Evolutionary conservation across 2,888 invertebrate genomes (phyloP).

Genomic region (Apamea monoglypha): DNA sequence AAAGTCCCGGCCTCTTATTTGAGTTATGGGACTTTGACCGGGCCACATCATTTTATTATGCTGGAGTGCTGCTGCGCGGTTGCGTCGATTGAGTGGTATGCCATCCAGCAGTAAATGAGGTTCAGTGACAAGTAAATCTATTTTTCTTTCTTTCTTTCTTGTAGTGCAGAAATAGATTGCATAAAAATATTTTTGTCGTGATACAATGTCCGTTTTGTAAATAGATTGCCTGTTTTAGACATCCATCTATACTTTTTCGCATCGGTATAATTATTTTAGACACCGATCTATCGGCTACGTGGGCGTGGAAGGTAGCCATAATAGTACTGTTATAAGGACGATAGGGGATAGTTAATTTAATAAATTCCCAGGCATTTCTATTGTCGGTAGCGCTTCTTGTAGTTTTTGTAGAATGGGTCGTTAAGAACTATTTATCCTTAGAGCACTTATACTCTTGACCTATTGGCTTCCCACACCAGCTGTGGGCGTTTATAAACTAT

Average conservation of each 20-base stretch:
- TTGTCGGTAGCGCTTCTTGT: not conserved
- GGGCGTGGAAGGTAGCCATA: not conserved
- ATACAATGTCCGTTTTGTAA: not conserved
- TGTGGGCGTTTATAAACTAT: slow-evolving; percentile 23
- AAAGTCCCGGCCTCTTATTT: slow-evolving; percentile 78
- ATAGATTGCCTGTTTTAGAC: not conserved
- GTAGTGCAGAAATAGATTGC: not conserved
- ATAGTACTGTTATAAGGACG: not conserved
- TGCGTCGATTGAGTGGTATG: slow-evolving; percentile 46
- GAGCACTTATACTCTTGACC: not conserved
- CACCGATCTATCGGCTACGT: not conserved
- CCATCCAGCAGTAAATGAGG: slow-evolving; percentile 15
- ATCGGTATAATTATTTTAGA: not conserved
- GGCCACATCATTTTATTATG: slow-evolving; percentile 67
- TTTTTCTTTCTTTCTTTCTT: not conserved
- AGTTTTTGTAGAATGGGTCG: slow-evolving; percentile 8
- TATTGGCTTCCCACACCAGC: not conserved
- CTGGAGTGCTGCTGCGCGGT: slow-evolving; percentile 45
- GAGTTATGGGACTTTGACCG: slow-evolving; percentile 77
- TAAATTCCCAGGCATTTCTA: not conserved
- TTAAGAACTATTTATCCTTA: slow-evolving; percentile 1
- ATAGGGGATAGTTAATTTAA: not conserved
- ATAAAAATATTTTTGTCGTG: not conserved
- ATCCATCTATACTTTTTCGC: not conserved
- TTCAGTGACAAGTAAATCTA: not conserved